A percentile compares a stretch with the other conserved stretches of the same genome.
phyloP scores from a whole-genome alignment of 2,888 invertebrate species.

The Yponomeuta cagnagella region DNA sequence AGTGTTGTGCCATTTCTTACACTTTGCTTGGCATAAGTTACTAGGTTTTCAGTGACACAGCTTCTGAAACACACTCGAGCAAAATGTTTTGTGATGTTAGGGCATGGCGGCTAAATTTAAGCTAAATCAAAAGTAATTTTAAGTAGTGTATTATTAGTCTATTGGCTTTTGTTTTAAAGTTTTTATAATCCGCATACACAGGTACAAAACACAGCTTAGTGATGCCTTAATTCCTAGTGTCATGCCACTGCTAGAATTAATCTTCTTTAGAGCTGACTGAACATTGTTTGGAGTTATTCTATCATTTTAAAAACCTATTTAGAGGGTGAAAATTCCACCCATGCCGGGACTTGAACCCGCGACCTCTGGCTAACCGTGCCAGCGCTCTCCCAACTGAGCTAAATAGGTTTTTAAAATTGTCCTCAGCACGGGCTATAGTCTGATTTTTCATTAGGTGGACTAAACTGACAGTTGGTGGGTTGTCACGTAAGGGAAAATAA shows the following conservation, averaged over 20 bases:
- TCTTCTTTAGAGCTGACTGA: conserved; percentile 2
- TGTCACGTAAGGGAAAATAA: too few relatives aligned
- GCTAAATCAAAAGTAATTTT: not conserved
- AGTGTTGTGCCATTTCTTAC: conserved; percentile 7
- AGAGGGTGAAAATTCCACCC: too few relatives aligned
- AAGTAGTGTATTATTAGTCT: not conserved
- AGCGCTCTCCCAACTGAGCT: too few relatives aligned
- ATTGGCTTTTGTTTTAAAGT: conserved; percentile 7
- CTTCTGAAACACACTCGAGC: not conserved
- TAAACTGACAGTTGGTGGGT: too few relatives aligned
- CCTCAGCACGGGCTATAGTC: too few relatives aligned
- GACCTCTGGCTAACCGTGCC: too few relatives aligned
- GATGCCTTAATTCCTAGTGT: not conserved
- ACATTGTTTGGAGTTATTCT: not conserved
- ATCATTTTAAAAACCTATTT: not conserved
- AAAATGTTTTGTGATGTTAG: conserved; percentile 5
- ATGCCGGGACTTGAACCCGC: too few relatives aligned
- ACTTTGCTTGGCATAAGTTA: conserved; percentile 4
- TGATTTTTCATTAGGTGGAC: too few relatives aligned
- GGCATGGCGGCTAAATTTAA: not conserved
- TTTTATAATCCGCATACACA: not conserved
- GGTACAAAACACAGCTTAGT: not conserved
- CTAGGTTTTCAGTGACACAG: not conserved
- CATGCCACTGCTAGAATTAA: conserved; percentile 4
- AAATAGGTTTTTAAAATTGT: too few relatives aligned